Evolutionary conservation across 2,888 invertebrate species (phyloP).

Genomic region (Drosophila ustulata): DNA sequence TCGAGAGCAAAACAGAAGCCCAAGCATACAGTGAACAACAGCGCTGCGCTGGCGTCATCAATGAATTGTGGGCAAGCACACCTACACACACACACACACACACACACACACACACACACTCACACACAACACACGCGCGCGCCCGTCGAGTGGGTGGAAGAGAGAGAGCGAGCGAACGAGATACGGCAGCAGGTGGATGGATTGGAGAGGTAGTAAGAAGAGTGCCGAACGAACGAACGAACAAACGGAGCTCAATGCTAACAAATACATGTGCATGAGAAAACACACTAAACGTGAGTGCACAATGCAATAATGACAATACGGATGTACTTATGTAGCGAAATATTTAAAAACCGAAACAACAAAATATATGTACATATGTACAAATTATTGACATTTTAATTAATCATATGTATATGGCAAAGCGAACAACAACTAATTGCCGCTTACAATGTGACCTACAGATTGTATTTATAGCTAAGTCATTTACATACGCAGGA

Average conservation of each 20-base stretch:
- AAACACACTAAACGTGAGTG: neutral
- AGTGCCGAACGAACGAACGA: slow-evolving; percentile 3
- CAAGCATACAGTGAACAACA: slow-evolving; percentile 3
- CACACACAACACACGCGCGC: slow-evolving; percentile 1
- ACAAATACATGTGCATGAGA: neutral
- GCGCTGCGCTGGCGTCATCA: slow-evolving; percentile 43
- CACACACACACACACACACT: slow-evolving; percentile 7
- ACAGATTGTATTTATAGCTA: neutral
- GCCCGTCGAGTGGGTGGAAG: neutral
- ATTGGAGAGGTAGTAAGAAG: slow-evolving; percentile 25
- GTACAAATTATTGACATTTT: neutral
- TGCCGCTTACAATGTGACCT: neutral
- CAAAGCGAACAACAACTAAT: neutral
- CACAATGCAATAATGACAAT: neutral
- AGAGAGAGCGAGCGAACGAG: slow-evolving; percentile 5
- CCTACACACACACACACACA: slow-evolving; percentile 8
- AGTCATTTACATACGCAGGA: neutral
- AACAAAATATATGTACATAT: neutral
- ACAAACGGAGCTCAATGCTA: neutral
- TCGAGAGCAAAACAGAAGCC: slow-evolving; percentile 58
- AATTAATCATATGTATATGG: neutral
- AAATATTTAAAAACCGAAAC: neutral
- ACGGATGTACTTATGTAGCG: neutral
- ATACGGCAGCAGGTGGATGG: slow-evolving; percentile 35
- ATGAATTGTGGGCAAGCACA: slow-evolving; percentile 38